Evolutionary conservation across 2,113 vertebrate species (phyloP).

Genomic region (Sigmodon hispidus): DNA sequence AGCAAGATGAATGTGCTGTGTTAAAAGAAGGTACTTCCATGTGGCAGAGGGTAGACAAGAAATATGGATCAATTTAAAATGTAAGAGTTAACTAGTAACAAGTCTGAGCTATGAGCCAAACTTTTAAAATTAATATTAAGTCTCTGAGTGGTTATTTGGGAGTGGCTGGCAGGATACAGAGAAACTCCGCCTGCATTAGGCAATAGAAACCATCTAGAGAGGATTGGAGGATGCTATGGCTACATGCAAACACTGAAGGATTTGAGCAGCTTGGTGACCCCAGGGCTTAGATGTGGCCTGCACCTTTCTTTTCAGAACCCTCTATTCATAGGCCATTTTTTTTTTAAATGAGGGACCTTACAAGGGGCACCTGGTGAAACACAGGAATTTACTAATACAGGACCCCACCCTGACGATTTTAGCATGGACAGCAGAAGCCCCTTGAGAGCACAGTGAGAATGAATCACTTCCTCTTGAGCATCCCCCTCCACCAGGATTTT

Average conservation of each 20-base stretch:
- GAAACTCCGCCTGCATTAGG: background rate
- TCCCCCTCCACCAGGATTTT: too few relatives aligned
- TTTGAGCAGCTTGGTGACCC: background rate
- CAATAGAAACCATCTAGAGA: background rate
- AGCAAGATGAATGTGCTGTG: background rate
- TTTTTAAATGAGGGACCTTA: background rate
- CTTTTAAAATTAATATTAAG: background rate
- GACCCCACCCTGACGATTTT: background rate
- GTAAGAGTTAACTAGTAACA: background rate
- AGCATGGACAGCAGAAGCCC: background rate
- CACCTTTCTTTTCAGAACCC: background rate
- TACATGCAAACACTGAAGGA: background rate
- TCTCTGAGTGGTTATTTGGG: background rate
- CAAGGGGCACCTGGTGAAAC: background rate
- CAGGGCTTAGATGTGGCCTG: too few relatives aligned
- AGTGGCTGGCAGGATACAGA: background rate
- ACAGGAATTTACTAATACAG: background rate
- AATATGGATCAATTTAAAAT: background rate
- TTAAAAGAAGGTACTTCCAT: background rate
- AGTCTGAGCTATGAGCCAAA: background rate
- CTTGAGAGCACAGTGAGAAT: background rate
- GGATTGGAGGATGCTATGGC: too few relatives aligned
- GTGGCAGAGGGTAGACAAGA: background rate
- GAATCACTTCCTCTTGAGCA: too few relatives aligned
- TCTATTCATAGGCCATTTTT: background rate